A percentile compares a stretch with the other conserved stretches of the same genome.
Evolutionary conservation across 2,888 invertebrate species (phyloP).

Genomic region (Mimas tiliae): DNA sequence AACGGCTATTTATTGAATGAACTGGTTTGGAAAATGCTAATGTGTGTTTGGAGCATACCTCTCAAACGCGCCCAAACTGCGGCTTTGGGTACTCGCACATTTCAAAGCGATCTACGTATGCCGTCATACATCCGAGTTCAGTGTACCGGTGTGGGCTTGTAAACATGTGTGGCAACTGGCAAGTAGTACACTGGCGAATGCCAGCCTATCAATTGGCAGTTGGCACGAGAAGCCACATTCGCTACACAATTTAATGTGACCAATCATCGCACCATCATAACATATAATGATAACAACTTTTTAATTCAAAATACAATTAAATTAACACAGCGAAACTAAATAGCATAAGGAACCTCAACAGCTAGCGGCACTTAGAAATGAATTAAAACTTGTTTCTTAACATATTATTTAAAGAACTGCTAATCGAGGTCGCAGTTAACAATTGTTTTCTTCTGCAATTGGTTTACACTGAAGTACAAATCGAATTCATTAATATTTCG

Average conservation of each 20-base stretch:
- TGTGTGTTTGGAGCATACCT: constrained; percentile 12
- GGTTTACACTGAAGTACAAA: too few relatives aligned
- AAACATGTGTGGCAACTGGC: constrained; percentile 54
- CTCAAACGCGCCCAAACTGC: not conserved
- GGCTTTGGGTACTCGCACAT: not conserved
- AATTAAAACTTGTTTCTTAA: constrained; percentile 4
- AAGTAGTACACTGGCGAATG: constrained; percentile 48
- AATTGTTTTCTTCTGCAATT: not conserved
- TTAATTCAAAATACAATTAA: constrained; percentile 13
- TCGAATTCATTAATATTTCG: too few relatives aligned
- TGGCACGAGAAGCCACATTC: not conserved
- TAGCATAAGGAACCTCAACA: not conserved
- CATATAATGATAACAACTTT: not conserved
- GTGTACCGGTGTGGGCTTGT: constrained; percentile 38
- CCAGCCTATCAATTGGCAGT: constrained; percentile 24
- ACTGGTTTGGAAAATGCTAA: constrained; percentile 27
- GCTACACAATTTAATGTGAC: constrained; percentile 9
- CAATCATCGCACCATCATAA: constrained; percentile 3
- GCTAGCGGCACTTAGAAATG: constrained; percentile 5
- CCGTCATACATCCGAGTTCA: constrained; percentile 19
- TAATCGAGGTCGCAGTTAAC: not conserved
- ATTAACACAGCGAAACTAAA: constrained; percentile 3
- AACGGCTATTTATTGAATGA: constrained; percentile 21
- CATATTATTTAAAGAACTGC: not conserved
- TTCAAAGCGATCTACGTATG: not conserved